Evolutionary conservation across 2,888 invertebrate genomes (phyloP).

Genomic region (Pyrgus malvae): DNA sequence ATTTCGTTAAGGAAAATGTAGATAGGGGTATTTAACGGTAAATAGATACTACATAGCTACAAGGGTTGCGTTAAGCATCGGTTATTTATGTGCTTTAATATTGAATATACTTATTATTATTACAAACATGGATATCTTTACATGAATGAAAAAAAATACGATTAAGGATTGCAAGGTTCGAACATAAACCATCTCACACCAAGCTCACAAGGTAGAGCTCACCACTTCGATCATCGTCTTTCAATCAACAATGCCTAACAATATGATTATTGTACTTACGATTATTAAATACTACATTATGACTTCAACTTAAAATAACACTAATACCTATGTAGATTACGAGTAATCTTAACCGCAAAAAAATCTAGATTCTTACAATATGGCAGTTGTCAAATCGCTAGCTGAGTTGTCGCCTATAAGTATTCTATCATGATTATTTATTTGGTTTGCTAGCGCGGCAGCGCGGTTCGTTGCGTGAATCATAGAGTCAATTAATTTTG

Average conservation of each 20-base stretch:
- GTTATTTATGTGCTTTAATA: no score
- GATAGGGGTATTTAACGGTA: neutral
- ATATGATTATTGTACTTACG: conserved; percentile 57
- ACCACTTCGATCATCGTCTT: neutral
- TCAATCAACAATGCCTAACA: conserved; percentile 10
- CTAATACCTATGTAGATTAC: conserved; percentile 39
- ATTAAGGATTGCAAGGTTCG: conserved; percentile 11
- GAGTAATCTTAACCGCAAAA: conserved; percentile 57
- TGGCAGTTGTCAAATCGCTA: conserved; percentile 81
- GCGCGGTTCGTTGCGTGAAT: conserved; percentile 49
- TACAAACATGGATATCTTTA: conserved; percentile 13
- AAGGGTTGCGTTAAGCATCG: no score
- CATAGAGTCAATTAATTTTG: conserved; percentile 38
- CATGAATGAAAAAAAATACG: neutral
- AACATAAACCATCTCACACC: neutral
- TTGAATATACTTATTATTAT: neutral
- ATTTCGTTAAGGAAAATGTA: neutral
- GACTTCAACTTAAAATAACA: conserved; percentile 74
- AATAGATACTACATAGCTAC: neutral
- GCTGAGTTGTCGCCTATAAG: conserved; percentile 73
- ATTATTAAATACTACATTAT: conserved; percentile 79
- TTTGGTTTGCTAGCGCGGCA: conserved; percentile 58
- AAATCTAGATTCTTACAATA: conserved; percentile 75
- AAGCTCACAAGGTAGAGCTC: neutral
- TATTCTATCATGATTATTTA: conserved; percentile 55